Conservation (phyloP, 2,888 invertebrate genomes). For the Andrena chrysosceles region DNA sequence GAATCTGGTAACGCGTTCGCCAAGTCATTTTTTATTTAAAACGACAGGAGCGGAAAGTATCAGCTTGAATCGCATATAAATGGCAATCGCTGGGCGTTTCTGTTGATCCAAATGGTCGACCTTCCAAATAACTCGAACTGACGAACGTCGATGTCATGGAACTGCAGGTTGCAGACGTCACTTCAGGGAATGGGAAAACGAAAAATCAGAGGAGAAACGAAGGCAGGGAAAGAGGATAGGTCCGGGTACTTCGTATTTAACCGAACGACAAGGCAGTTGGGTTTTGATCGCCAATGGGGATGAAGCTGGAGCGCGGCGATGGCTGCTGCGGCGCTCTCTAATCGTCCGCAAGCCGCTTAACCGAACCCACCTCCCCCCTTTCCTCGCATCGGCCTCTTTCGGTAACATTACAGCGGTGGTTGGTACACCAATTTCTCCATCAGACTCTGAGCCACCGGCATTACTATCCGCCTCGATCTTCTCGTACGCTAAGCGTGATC, state of each 20-base stretch:
- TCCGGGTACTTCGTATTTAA: conserved; percentile 64
- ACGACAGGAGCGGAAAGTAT: no score
- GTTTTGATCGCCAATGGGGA: conserved; percentile 72
- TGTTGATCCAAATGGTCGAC: no score
- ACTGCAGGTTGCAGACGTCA: background rate
- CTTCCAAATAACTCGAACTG: background rate
- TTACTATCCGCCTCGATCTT: conserved; percentile 54
- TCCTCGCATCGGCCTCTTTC: conserved; percentile 55
- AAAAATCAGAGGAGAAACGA: conserved; percentile 9
- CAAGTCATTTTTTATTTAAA: no score
- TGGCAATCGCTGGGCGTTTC: no score
- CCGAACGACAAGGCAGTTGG: conserved; percentile 63
- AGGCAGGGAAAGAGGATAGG: conserved; percentile 8
- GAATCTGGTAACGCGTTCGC: background rate
- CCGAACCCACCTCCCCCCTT: conserved; percentile 39
- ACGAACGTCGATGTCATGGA: background rate
- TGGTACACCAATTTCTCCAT: conserved; percentile 64
- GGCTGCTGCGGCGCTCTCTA: conserved; percentile 74
- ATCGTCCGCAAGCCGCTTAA: conserved; percentile 81
- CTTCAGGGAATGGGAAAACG: background rate
- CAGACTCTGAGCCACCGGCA: conserved; percentile 48
- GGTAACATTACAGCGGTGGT: conserved; percentile 50
- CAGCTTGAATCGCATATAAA: background rate
- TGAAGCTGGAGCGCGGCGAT: conserved; percentile 68
- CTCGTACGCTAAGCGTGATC: conserved; percentile 36